These are phyloP conservation scores for Antechinus flavipes DNA, from an alignment of 2,113 vertebrate genomes.

Conservation along the genomic window DNA sequence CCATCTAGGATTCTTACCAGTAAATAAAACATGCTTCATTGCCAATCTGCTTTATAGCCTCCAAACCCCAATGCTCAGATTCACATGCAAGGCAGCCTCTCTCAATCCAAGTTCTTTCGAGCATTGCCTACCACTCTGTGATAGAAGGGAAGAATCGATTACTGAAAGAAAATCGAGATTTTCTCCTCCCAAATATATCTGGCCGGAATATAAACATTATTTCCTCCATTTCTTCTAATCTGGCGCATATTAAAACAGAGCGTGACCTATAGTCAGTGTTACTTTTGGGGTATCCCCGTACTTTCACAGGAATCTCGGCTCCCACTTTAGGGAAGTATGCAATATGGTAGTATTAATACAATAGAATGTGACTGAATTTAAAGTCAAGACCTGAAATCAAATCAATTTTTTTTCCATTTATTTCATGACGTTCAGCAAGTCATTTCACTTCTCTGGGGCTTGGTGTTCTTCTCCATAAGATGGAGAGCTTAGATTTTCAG, in stretches of 20 bases:
- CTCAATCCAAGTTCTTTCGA: constrained; percentile 63
- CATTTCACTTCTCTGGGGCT: not conserved
- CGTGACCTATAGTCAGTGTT: not conserved
- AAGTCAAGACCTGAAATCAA: not conserved
- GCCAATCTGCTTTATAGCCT: constrained; percentile 75
- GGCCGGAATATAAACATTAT: not conserved
- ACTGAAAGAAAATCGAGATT: constrained; percentile 44
- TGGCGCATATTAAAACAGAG: not conserved
- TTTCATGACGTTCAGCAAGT: not conserved
- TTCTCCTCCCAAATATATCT: not conserved
- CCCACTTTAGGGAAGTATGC: not conserved
- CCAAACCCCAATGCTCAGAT: constrained; percentile 68
- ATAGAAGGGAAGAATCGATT: constrained; percentile 60
- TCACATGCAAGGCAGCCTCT: constrained; percentile 44
- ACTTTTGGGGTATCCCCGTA: not conserved
- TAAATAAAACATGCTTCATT: constrained; percentile 74
- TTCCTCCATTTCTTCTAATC: not conserved
- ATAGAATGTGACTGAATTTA: not conserved
- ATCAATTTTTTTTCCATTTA: not conserved
- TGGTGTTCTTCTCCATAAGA: not conserved
- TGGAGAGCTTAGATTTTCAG: not conserved
- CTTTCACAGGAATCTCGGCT: not conserved
- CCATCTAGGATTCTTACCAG: constrained; percentile 47
- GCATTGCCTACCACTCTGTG: constrained; percentile 68
- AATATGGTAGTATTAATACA: not conserved